Percentiles rank a stretch among this genome's conserved stretches.
These are phyloP conservation scores for Elysia crispata DNA, from an alignment of 2,888 invertebrate species.

Conservation along the genomic window DNA sequence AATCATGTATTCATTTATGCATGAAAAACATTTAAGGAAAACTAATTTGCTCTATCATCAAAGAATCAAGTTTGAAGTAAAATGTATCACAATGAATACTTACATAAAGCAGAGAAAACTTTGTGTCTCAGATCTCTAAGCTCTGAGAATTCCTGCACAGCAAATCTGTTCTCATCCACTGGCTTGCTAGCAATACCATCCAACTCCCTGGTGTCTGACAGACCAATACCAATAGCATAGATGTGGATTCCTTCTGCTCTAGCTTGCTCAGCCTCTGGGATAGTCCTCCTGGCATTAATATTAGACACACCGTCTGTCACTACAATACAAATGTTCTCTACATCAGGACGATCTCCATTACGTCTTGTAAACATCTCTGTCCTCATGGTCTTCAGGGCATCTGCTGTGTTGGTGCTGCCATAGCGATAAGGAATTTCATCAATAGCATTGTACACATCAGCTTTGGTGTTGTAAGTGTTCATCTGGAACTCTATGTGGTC, in stretches of 20 bases:
- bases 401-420: constrained; percentile 73
- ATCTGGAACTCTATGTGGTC: constrained; percentile 66
- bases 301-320: constrained; percentile 74
- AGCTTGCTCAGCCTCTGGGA: constrained; percentile 66
- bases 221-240: constrained; percentile 67
- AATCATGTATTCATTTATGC: too few species aligned
- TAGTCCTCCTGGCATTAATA: constrained; percentile 65
- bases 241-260: constrained; percentile 57
- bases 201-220: constrained; percentile 57
- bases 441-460: constrained; percentile 62
- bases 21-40: too few species aligned
- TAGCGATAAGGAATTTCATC: constrained; percentile 64
- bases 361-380: constrained; percentile 61
- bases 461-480: constrained; percentile 58
- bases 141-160: constrained; percentile 57
- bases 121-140: constrained; percentile 57
- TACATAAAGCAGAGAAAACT: constrained; percentile 61
- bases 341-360: constrained; percentile 68
- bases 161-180: constrained; percentile 55
- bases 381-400: constrained; percentile 65
- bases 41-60: too few species aligned
- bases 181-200: constrained; percentile 61
- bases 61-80: too few species aligned
- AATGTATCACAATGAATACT: too few species aligned
- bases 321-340: constrained; percentile 67